Evolutionary conservation across 2,113 vertebrate species (phyloP).

Genomic region (Paedocypris sp.): DNA sequence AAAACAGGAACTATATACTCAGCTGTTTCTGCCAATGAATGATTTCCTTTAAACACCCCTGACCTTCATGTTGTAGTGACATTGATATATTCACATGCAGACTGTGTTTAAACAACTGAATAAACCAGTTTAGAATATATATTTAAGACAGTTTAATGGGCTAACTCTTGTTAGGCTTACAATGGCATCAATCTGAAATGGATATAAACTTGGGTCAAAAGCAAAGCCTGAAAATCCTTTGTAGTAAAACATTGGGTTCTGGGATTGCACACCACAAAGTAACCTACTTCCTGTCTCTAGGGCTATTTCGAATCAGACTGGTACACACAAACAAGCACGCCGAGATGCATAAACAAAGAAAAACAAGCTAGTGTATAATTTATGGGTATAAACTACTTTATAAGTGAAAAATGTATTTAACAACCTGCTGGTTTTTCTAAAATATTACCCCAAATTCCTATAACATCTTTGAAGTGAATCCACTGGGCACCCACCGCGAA

Average conservation of each 20-base stretch:
- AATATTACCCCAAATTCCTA: constrained; percentile 10
- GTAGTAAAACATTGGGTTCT: constrained; percentile 41
- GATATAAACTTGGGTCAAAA: constrained; percentile 44
- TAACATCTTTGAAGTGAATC: constrained; percentile 29
- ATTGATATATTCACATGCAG: background rate
- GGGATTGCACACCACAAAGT: constrained; percentile 44
- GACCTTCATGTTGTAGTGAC: constrained; percentile 3
- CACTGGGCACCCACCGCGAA: constrained; percentile 33
- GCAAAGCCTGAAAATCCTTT: constrained; percentile 52
- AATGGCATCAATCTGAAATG: constrained; percentile 45
- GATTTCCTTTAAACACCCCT: constrained; percentile 11
- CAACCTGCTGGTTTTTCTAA: background rate
- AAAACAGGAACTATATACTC: constrained; percentile 32
- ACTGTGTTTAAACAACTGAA: too few species aligned
- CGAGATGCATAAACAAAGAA: background rate
- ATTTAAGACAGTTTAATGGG: too few species aligned
- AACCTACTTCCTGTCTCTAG: constrained; percentile 17
- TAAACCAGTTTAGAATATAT: too few species aligned
- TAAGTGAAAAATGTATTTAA: background rate
- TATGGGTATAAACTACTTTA: background rate
- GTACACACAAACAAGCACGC: background rate
- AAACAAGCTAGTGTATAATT: background rate
- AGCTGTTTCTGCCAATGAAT: constrained; percentile 30
- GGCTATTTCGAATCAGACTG: constrained; percentile 3
- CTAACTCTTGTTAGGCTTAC: constrained; percentile 45